Base-by-base conservation (phyloP, 2,113 vertebrate genomes). In the Halcyon malimbica region DNA sequence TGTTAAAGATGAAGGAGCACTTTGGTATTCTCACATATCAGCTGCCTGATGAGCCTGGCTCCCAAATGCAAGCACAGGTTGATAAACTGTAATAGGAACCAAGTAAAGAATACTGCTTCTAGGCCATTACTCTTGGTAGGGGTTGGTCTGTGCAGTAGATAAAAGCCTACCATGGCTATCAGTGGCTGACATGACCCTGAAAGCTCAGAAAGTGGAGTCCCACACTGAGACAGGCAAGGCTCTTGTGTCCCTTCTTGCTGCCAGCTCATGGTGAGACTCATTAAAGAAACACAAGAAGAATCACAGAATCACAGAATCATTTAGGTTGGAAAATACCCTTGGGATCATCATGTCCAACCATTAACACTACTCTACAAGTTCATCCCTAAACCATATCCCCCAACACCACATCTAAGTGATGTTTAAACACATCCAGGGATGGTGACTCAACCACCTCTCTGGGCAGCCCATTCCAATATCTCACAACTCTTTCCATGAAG, bases 21-120 rank as follows among this genome's bases (percentile, higher is more conserved):
- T 75, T 37, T 57, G 83, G 44, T 64, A 51, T 50, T 83, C 59
- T 96, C 76, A 29, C 51, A 91, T 70, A 71, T 44, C 57, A 57
- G 79, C 53, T 92, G 64, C 50, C 35, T 57, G 48, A 33, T 19
- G 12, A 64, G 44, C 39, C 26, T 37, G 53, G n/a, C 44, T 68
- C 54, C 35, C 37, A 46, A 24, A 56, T 10, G 23, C 1, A 48
- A 71, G 65, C 16, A 25, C 0, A 0, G 59, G 57, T 42, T 64
- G 60, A 83, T 57, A 42, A 35, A 42, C 14, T 20, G 35, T 33
- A 51, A 17, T 10, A 71, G 70, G 33, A 80, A 42, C 13, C 15
- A 11, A 53, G 41, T 29, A 28, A 33, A 16, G 3, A 65, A 48
- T 11, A 10, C 20, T 11, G 0, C 19, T 64, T n/a, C 42, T 44